phyloP scores from a whole-genome alignment of 2,888 invertebrate species.

The Drosophila subquinaria region DNA sequence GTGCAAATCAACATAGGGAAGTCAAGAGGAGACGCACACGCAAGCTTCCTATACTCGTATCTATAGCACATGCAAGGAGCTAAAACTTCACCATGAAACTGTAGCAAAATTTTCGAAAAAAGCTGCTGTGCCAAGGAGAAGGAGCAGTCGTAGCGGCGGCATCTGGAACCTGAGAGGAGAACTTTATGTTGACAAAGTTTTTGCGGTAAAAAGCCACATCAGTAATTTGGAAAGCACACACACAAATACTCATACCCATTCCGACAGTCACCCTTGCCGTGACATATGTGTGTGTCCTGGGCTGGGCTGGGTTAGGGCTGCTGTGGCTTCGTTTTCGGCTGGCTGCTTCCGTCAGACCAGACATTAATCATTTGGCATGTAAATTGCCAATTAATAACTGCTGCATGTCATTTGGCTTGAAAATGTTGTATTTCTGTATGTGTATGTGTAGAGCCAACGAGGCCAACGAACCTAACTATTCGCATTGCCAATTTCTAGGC shows the following conservation, averaged over 20 bases:
- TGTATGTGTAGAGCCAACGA: slow-evolving; percentile 31
- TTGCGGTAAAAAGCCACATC: slow-evolving; percentile 81
- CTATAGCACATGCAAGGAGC: slow-evolving; percentile 12
- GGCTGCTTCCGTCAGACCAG: slow-evolving; percentile 67
- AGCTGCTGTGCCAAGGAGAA: slow-evolving; percentile 61
- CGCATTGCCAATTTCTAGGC: slow-evolving; percentile 70
- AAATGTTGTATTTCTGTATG: slow-evolving; percentile 51
- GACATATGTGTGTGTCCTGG: slow-evolving; percentile 62
- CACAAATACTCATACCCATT: slow-evolving; percentile 34
- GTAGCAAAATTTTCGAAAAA: slow-evolving; percentile 62
- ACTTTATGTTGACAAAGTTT: slow-evolving; percentile 82
- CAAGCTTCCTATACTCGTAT: slow-evolving; percentile 9
- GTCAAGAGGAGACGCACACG: slow-evolving; percentile 16
- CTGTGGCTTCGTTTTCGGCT: slow-evolving; percentile 71
- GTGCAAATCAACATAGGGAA: slow-evolving; percentile 74
- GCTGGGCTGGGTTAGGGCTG: slow-evolving; percentile 51
- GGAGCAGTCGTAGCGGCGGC: slow-evolving; percentile 49
- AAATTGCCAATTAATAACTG: slow-evolving; percentile 83
- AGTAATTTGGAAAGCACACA: slow-evolving; percentile 74
- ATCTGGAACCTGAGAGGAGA: slow-evolving; percentile 49
- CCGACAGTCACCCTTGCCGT: slow-evolving; percentile 29
- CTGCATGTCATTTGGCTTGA: slow-evolving; percentile 79
- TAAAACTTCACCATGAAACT: slow-evolving; percentile 12
- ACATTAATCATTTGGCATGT: slow-evolving; percentile 81
- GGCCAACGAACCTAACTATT: slow-evolving; percentile 59